Conservation (phyloP, 2,888 invertebrate genomes). For the Metellina segmentata region DNA sequence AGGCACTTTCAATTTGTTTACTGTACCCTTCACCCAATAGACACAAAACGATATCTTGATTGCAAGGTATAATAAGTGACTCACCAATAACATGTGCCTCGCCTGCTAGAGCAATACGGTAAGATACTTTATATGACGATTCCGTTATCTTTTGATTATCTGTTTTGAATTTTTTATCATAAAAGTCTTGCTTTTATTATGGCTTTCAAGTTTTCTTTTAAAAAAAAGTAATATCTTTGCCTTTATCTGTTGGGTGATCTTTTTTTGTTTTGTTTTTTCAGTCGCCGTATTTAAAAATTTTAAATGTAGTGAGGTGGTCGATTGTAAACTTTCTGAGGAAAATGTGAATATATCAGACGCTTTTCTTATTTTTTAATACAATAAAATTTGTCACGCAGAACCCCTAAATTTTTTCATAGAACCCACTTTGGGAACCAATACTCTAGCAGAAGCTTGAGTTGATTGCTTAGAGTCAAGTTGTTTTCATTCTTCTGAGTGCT, state of each 20-base stretch:
- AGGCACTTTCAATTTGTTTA: conserved; percentile 6
- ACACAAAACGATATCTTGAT: not conserved
- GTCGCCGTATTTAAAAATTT: not conserved
- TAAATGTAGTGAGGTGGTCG: not conserved
- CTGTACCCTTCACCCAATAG: not conserved
- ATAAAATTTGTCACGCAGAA: conserved; percentile 1
- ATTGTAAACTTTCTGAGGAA: conserved; percentile 11
- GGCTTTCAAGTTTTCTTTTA: no score
- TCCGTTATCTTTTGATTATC: no score
- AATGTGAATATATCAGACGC: conserved; percentile 1
- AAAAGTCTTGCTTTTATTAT: no score
- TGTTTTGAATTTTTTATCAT: no score
- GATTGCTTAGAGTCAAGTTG: not conserved
- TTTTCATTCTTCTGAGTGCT: not conserved
- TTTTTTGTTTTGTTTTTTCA: no score
- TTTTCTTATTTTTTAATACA: not conserved
- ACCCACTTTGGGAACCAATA: not conserved
- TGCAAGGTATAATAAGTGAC: no score
- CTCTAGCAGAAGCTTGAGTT: not conserved
- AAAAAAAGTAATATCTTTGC: no score
- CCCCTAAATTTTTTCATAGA: not conserved
- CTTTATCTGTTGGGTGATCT: no score
- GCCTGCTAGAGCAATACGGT: no score
- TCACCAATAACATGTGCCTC: no score
- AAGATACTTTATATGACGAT: no score